Evolutionary conservation across 2,888 invertebrate genomes (phyloP), one percentile per base, ranked within the genome.

Genomic region (Ommatoiulus sabulosus): DNA sequence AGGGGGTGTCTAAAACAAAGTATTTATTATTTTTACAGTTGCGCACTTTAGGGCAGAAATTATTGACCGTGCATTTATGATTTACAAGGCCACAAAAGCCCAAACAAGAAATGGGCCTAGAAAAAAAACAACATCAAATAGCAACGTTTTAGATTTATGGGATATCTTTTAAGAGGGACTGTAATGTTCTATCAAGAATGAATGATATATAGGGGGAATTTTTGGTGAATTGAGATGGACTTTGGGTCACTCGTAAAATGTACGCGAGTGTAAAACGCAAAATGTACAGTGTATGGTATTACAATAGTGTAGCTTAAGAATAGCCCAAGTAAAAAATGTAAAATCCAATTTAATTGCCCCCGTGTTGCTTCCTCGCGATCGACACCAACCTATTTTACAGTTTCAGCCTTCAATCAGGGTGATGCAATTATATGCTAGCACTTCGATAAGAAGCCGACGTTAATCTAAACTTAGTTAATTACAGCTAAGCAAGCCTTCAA

Each of bases 21-120:
- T 63, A 63, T 63, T 20, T 63, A 63, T 63, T 20, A 63, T 63
- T 63, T 63, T 63, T 63, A n/a, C 63, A 63, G 20, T 63, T 63
- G 63, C 20, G 63, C 17, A 63, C 63, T 63, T 63, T 63, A 1
- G 20, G 20, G 7, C 20, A 20, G 63, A 63, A 20, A 63, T 63
- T 63, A 63, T 63, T 63, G 63, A 20, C 63, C n/a, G 17, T 8
- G 63, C 63, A 63, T 20, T 63, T 63, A 63, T 63, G 63, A 63
- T 63, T 63, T 63, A 63, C 63, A 63, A 63, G 63, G 63, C 63
- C 63, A 63, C 20, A 63, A 63, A 20, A 15, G 63, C 63, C 63
- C 20, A 20, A 63, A 63, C 57, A 20, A 20, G 20, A 63, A 63
- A 63, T 20, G 20, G 20, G 17, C n/a, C 20, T 63, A 17, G 5